A percentile compares a stretch with the other conserved stretches of the same genome.
These are phyloP conservation scores for Diacarnus erythraeanus DNA, from an alignment of 37 sponge, comb jelly and placozoan species.

Conservation along the genomic window DNA sequence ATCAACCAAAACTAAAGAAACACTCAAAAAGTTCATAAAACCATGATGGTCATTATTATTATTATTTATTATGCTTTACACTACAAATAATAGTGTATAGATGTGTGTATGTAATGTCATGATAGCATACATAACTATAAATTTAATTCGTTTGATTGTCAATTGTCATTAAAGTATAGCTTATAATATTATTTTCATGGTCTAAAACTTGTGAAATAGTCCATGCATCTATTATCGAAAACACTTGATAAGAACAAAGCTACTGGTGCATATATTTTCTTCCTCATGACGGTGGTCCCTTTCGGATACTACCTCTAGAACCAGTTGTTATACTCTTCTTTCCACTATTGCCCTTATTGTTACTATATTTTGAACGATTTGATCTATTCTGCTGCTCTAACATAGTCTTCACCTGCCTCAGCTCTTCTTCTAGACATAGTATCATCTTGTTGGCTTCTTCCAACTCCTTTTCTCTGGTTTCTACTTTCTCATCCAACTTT, in stretches of 20 bases:
- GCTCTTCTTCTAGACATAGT: conserved; percentile 13
- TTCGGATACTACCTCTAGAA: background rate
- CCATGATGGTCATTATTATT: background rate
- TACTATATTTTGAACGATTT: background rate
- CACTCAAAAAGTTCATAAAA: conserved; percentile 60
- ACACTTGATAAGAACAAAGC: too few species aligned
- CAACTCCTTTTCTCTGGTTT: conserved; percentile 23
- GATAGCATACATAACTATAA: too few species aligned
- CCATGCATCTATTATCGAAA: too few species aligned
- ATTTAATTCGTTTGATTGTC: too few species aligned
- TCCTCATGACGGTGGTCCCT: too few species aligned
- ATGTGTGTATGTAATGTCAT: too few species aligned
- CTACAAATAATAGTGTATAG: background rate
- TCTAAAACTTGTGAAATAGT: too few species aligned
- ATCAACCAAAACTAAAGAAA: background rate
- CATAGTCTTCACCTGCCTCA: conserved; percentile 10
- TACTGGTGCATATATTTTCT: too few species aligned
- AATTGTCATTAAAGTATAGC: too few species aligned
- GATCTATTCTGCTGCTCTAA: conserved; percentile 13
- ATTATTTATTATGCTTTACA: background rate
- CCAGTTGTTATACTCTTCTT: conserved; percentile 2
- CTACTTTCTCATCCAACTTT: conserved; percentile 16
- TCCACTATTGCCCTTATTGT: background rate
- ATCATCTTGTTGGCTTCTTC: conserved; percentile 17
- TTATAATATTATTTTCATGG: too few species aligned